Conservation (phyloP, 1,140 invertebrate genomes). For the Subanguina moxae region DNA sequence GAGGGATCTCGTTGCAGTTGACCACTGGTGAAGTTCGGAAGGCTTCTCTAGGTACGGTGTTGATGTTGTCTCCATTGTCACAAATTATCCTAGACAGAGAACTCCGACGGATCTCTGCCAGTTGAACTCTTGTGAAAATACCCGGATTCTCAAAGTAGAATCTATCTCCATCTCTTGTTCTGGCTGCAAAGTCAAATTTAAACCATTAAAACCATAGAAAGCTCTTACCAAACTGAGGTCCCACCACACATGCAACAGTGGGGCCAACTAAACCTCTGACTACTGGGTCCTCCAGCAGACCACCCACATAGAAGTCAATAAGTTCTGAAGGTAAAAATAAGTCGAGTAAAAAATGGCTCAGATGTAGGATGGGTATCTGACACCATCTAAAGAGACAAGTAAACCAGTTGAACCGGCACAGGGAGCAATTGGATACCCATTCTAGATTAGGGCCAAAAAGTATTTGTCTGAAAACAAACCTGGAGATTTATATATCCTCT, state of each 20-base stretch:
- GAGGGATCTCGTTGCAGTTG: conserved; percentile 54
- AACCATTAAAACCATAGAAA: too few species aligned
- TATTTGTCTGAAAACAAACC: conserved; percentile 20
- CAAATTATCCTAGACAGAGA: conserved; percentile 85
- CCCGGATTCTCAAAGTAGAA: conserved; percentile 55
- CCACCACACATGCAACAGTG: conserved; percentile 87
- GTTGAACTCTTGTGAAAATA: conserved; percentile 67
- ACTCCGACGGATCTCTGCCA: conserved; percentile 81
- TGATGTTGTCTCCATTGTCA: conserved; percentile 74
- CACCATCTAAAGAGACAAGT: background rate
- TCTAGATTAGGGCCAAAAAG: too few species aligned
- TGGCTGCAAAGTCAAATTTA: conserved; percentile 53
- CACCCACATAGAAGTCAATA: conserved; percentile 57
- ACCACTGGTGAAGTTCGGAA: conserved; percentile 60
- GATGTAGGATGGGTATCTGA: too few species aligned
- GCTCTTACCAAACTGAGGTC: conserved; percentile 76
- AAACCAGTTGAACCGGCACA: too few species aligned
- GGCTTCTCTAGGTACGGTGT: conserved; percentile 65
- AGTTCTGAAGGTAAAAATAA: conserved; percentile 49
- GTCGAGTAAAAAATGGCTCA: too few species aligned
- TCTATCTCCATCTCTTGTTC: conserved; percentile 66
- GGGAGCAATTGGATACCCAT: too few species aligned
- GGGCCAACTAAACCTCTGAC: conserved; percentile 64
- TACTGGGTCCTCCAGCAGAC: conserved; percentile 55
- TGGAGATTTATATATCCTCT: conserved; percentile 38